Conservation (phyloP, 2,888 invertebrate genomes). For the Psylliodes chrysocephalus region DNA sequence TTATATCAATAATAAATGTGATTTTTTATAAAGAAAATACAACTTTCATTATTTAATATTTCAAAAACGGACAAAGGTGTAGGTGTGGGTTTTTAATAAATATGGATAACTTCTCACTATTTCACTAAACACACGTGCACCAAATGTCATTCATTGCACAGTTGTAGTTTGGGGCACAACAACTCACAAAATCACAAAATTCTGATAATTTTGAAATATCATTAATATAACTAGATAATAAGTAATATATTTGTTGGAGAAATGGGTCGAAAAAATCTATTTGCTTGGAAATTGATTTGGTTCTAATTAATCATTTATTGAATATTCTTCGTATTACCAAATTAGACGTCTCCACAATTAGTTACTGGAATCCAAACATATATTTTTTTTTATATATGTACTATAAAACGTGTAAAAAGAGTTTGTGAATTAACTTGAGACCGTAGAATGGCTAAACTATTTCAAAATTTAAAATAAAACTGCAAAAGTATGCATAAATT, state of each 20-base stretch:
- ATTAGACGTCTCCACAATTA: no score
- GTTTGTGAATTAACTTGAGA: no score
- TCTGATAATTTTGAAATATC: background rate
- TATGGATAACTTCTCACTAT: slow-evolving; percentile 28
- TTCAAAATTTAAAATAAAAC: no score
- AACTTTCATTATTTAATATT: background rate
- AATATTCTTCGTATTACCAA: no score
- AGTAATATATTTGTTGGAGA: background rate
- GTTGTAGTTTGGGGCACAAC: slow-evolving; percentile 38
- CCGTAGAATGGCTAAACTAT: no score
- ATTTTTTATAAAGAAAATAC: background rate
- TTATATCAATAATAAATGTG: no score
- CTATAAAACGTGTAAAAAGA: no score
- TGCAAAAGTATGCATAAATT: no score
- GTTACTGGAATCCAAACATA: no score
- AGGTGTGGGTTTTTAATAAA: slow-evolving; percentile 28
- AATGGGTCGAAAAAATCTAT: background rate
- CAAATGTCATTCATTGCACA: slow-evolving; percentile 36
- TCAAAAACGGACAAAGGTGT: background rate
- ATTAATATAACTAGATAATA: background rate
- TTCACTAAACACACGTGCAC: slow-evolving; percentile 25
- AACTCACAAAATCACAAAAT: no score
- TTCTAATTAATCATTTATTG: no score
- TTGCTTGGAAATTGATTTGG: background rate
- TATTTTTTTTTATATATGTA: no score